Percentiles rank a stretch among this genome's conserved stretches.
These are phyloP conservation scores for Schizaphis graminum DNA, from an alignment of 2,888 invertebrate genomes.

Conservation along the genomic window DNA sequence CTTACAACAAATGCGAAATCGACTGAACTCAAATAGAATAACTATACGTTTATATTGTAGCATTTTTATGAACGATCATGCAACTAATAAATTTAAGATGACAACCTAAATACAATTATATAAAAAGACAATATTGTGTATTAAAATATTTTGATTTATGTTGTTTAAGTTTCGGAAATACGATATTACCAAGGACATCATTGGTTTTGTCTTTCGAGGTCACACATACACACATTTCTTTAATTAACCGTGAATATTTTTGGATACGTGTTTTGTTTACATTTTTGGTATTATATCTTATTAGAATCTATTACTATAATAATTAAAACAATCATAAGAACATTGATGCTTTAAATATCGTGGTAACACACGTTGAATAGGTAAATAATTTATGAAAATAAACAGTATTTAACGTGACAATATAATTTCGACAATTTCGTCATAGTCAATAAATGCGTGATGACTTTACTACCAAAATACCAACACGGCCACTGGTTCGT, in stretches of 20 bases:
- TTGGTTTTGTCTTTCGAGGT: neutral
- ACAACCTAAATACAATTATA: neutral
- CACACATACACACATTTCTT: neutral
- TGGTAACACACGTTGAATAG: neutral
- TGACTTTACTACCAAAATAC: neutral
- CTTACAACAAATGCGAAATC: neutral
- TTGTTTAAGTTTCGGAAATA: neutral
- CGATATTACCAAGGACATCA: neutral
- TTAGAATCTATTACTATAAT: neutral
- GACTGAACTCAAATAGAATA: neutral
- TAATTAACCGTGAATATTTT: constrained; percentile 34
- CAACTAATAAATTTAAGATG: neutral
- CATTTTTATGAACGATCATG: neutral
- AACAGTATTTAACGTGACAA: neutral
- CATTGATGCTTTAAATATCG: neutral
- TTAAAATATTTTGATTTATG: neutral
- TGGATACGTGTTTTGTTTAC: constrained; percentile 24
- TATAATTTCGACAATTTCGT: neutral
- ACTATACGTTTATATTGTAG: neutral
- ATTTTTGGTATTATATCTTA: neutral
- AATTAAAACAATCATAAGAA: neutral
- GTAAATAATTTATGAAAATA: constrained; percentile 6
- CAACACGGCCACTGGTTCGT: neutral
- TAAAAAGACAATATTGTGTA: neutral
- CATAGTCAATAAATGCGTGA: neutral